A percentile compares a stretch with the other conserved stretches of the same genome.
Evolutionary conservation across 2,113 vertebrate genomes (phyloP).

Genomic region (Arvicanthis niloticus): DNA sequence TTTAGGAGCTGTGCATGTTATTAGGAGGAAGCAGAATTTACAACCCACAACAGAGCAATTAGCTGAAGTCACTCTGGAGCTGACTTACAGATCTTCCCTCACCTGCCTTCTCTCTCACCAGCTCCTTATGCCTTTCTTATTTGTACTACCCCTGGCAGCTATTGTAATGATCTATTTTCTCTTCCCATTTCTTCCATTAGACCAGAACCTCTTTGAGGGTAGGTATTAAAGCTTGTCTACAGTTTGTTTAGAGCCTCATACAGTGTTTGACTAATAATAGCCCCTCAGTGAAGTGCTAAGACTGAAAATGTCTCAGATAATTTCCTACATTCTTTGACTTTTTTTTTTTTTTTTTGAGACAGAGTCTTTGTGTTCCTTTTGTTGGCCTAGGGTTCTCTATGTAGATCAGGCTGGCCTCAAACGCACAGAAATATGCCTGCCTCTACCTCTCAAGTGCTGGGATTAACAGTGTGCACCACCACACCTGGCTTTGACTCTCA

Average conservation of each 20-base stretch:
- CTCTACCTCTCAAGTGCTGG: neutral
- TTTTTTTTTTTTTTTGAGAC: neutral
- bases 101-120: neutral
- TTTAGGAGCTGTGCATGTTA: constrained; percentile 59
- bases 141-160: neutral
- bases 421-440: neutral
- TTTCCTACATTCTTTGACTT: constrained; percentile 44
- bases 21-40: constrained; percentile 71
- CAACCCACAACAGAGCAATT: constrained; percentile 52
- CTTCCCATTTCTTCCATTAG: neutral
- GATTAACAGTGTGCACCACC: neutral
- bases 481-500: neutral
- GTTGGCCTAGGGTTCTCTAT: neutral
- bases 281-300: constrained; percentile 12
- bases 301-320: neutral
- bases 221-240: neutral
- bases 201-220: neutral
- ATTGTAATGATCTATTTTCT: constrained; percentile 43
- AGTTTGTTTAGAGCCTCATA: constrained; percentile 36
- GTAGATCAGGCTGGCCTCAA: neutral
- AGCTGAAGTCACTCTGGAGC: constrained; percentile 60
- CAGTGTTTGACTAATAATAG: neutral
- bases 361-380: neutral
- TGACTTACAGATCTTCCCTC: constrained; percentile 62
- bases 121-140: neutral